Conservation (phyloP, 1,140 invertebrate genomes). For the Eumaeus atala region DNA sequence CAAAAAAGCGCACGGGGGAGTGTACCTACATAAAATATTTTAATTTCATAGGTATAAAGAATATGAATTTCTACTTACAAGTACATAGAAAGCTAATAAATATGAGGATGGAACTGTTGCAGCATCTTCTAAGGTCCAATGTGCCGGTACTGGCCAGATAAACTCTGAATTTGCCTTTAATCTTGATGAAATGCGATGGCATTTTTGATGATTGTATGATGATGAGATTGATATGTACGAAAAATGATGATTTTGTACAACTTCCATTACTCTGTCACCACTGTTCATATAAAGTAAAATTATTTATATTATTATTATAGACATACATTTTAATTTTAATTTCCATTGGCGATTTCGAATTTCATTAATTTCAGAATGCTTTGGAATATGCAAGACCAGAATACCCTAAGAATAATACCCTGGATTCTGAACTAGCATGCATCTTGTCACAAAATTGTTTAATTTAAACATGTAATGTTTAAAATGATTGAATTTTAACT, state of each 20-base stretch:
- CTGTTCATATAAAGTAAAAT: constrained; percentile 13
- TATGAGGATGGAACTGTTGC: constrained; percentile 80
- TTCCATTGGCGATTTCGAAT: too few species aligned
- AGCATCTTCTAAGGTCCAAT: constrained; percentile 84
- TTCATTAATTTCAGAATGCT: too few species aligned
- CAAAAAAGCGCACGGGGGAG: neutral
- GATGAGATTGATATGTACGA: too few species aligned
- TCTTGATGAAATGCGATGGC: constrained; percentile 4
- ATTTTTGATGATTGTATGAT: too few species aligned
- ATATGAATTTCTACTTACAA: constrained; percentile 45
- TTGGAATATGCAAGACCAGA: too few species aligned
- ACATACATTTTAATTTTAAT: neutral
- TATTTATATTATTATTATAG: neutral
- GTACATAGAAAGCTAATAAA: constrained; percentile 66
- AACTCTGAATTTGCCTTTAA: constrained; percentile 46
- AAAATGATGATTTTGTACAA: constrained; percentile 13
- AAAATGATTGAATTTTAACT: too few species aligned
- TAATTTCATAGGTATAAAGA: neutral
- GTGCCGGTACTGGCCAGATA: constrained; percentile 81
- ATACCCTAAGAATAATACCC: too few species aligned
- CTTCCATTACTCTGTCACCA: constrained; percentile 36
- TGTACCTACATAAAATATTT: neutral
- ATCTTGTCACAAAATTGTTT: too few species aligned
- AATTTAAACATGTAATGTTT: too few species aligned
- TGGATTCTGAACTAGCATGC: too few species aligned